Conservation (phyloP, 2,888 invertebrate genomes). For the Phaedon cochleariae region DNA sequence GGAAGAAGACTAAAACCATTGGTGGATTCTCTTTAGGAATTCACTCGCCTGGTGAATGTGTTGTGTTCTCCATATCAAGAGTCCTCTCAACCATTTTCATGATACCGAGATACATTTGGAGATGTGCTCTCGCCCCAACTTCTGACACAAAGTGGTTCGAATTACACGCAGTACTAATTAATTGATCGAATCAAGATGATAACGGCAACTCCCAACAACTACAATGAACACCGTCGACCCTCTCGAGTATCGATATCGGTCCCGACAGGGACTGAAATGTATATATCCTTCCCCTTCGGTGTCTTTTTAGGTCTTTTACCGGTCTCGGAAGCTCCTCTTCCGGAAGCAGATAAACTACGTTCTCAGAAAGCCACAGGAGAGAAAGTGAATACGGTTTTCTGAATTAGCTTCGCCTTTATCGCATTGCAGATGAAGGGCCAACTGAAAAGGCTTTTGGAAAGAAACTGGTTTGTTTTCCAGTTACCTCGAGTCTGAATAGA, state of each 20-base stretch:
- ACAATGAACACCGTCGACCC: slow-evolving; percentile 23
- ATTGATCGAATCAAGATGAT: slow-evolving; percentile 22
- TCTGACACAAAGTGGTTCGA: slow-evolving; percentile 4
- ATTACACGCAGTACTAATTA: slow-evolving; percentile 19
- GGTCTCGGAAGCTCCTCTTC: slow-evolving; percentile 27
- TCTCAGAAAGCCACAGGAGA: slow-evolving; percentile 28
- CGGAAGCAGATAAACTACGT: slow-evolving; percentile 31
- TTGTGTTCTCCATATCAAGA: no score
- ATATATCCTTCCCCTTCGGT: slow-evolving; percentile 34
- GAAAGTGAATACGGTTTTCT: slow-evolving; percentile 13
- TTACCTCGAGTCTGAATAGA: no score
- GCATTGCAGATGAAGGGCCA: background rate
- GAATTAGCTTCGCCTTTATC: background rate
- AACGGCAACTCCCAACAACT: slow-evolving; percentile 11
- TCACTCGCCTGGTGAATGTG: no score
- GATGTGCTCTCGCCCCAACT: background rate
- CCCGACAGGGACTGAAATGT: slow-evolving; percentile 30
- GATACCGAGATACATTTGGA: no score
- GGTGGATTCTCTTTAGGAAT: no score
- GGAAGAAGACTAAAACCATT: no score
- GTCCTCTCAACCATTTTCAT: no score
- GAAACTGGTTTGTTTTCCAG: no score
- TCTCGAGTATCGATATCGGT: slow-evolving; percentile 33
- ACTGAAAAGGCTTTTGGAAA: background rate
- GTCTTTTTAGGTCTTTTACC: slow-evolving; percentile 35